Evolutionary conservation across 2,888 invertebrate genomes (phyloP), one percentile per base, ranked within the genome.

Genomic region (Drosophila vallismaia): DNA sequence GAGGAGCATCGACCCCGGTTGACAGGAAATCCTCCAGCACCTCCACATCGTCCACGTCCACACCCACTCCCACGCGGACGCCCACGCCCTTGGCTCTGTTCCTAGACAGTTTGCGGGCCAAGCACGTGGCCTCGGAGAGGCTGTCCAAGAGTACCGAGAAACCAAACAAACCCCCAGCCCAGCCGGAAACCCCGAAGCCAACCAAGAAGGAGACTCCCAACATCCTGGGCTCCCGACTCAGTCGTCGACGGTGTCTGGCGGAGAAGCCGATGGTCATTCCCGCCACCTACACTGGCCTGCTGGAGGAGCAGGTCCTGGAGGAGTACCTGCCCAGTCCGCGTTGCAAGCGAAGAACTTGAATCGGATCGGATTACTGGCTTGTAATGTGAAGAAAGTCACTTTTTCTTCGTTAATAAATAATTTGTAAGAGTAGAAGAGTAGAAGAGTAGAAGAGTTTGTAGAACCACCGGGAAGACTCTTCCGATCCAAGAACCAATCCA

Each of bases 221-320:
- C 7, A 7, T 4, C 10, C 9, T 42, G 44, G 44, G 24, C 1
- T 5, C 9, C 9, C 3, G 44, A 9, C 10, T 24, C 4, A 31
- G 9, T 26, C 24, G 58, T 1, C 46, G 14, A 3, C 7, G 40
- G 10, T 44, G 24, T 5, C 19, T 24, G 44, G 44, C 44, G 9
- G 24, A 40, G 7, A 26, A 26, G 58, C 3, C 46, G n/a, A 7
- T 50, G 49, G 29, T 31, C 12, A 36, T 68, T 0, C 68, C 59
- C 0, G 24, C 52, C 59, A 68, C 58, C 51, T 68, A 70, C 48
- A 70, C 38, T 12, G 70, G 29, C 1, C 42, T 70, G 19, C 68
- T 70, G 0, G 67, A 67, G 50, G 70, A 68, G 46, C 68, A 67
- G 24, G 10, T 67, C 19, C 45, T 67, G 1, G 33, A 19, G 1